Conservation (phyloP, 1,140 invertebrate species). For the Pogonomyrmex californicus region DNA sequence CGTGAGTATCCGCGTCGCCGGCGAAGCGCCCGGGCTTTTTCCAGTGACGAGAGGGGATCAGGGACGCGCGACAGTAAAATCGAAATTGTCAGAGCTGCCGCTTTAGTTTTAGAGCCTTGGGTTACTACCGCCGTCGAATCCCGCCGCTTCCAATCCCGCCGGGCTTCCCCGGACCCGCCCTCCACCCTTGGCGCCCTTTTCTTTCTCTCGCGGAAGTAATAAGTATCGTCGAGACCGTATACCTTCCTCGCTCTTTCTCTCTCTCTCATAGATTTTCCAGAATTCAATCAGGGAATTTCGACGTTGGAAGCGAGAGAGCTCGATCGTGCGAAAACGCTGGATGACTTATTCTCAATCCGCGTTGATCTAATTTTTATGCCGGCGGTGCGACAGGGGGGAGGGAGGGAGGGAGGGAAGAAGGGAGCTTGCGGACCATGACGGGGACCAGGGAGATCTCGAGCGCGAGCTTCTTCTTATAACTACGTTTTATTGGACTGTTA, state of each 20-base stretch:
- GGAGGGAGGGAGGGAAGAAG: not conserved
- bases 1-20: slow-evolving; percentile 71
- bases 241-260: not conserved
- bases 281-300: slow-evolving; percentile 71
- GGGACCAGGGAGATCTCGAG: too few species aligned
- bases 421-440: not conserved
- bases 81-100: slow-evolving; percentile 80
- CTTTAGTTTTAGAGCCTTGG: slow-evolving; percentile 80
- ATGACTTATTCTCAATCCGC: slow-evolving; percentile 58
- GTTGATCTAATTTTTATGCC: slow-evolving; percentile 70
- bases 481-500: slow-evolving; percentile 51
- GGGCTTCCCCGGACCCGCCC: not conserved
- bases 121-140: slow-evolving; percentile 69
- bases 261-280: not conserved
- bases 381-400: not conserved
- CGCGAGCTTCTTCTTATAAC: slow-evolving; percentile 45
- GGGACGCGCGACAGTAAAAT: slow-evolving; percentile 78
- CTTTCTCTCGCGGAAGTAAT: slow-evolving; percentile 50
- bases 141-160: slow-evolving; percentile 42
- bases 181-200: slow-evolving; percentile 57
- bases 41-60: slow-evolving; percentile 75
- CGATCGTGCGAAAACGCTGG: slow-evolving; percentile 49
- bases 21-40: slow-evolving; percentile 68
- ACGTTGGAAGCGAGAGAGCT: not conserved
- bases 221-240: slow-evolving; percentile 40